phyloP scores from a whole-genome alignment of 2,888 invertebrate genomes.

The Ophraella communa region DNA sequence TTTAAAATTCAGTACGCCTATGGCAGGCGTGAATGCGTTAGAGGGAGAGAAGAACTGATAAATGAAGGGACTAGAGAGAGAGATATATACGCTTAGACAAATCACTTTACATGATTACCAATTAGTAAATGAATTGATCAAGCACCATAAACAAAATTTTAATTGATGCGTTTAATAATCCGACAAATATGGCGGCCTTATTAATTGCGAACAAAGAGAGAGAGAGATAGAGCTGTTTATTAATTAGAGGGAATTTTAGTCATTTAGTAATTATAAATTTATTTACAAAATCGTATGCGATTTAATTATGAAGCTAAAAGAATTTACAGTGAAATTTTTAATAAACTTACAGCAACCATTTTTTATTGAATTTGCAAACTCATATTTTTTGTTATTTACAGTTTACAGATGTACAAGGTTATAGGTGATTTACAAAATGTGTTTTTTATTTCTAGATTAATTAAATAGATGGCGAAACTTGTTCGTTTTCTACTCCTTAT shows the following conservation, averaged over 20 bases:
- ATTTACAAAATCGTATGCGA: background rate
- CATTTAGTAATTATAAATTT: background rate
- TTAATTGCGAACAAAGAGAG: slow-evolving; percentile 1
- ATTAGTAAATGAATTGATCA: slow-evolving; percentile 30
- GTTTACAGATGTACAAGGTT: no score
- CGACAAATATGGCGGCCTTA: slow-evolving; percentile 21
- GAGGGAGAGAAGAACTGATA: background rate
- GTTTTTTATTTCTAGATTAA: no score
- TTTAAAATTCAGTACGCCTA: background rate
- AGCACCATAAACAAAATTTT: slow-evolving; percentile 32
- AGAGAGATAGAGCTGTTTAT: background rate
- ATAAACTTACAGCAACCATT: no score
- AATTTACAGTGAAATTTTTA: no score
- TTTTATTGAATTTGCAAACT: no score
- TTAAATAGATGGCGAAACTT: no score
- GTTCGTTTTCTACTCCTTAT: no score
- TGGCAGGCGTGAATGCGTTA: background rate
- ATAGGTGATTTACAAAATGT: no score
- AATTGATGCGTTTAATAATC: slow-evolving; percentile 30
- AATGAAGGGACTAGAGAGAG: slow-evolving; percentile 5
- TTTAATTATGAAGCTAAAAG: no score
- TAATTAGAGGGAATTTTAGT: slow-evolving; percentile 6
- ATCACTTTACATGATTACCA: slow-evolving; percentile 31
- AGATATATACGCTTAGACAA: slow-evolving; percentile 25
- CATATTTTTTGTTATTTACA: no score